Conservation (phyloP, 2,888 invertebrate genomes). For the Psylliodes chrysocephalus region DNA sequence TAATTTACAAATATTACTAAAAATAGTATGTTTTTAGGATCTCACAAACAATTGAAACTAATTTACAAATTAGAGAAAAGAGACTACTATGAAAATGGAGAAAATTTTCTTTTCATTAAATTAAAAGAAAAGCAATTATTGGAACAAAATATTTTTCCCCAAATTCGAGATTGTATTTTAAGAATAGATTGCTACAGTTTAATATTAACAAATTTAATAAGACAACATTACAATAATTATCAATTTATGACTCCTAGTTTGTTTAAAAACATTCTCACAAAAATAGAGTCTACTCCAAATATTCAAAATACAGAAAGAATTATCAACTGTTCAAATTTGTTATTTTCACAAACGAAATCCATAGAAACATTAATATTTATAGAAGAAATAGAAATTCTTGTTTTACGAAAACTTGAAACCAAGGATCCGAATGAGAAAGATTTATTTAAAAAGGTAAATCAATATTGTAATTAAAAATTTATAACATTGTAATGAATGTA, state of each 20-base stretch:
- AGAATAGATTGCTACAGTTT: conserved; percentile 27
- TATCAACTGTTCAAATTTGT: conserved; percentile 34
- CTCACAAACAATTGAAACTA: conserved; percentile 37
- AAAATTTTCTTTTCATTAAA: conserved; percentile 41
- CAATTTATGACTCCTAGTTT: conserved; percentile 12
- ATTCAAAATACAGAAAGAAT: conserved; percentile 40
- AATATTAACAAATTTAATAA: conserved; percentile 35
- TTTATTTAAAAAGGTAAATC: conserved; percentile 26
- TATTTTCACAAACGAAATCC: conserved; percentile 22
- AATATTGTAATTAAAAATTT: too few species aligned
- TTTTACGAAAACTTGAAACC: conserved; percentile 16
- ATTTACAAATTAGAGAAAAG: conserved; percentile 44
- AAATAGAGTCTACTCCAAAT: conserved; percentile 16
- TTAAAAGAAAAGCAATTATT: conserved; percentile 35
- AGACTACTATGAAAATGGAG: conserved; percentile 40
- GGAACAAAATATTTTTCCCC: too few species aligned
- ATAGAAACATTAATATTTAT: conserved; percentile 18
- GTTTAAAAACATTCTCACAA: conserved; percentile 26
- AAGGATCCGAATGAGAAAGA: conserved; percentile 18
- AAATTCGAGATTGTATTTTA: conserved; percentile 27
- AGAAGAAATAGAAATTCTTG: conserved; percentile 21
- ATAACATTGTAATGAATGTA: too few species aligned
- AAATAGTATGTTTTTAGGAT: conserved; percentile 29
- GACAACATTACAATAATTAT: conserved; percentile 17
- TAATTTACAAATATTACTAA: too few species aligned